Conservation (phyloP, 2,113 vertebrate genomes). For the Jacana jacana region DNA sequence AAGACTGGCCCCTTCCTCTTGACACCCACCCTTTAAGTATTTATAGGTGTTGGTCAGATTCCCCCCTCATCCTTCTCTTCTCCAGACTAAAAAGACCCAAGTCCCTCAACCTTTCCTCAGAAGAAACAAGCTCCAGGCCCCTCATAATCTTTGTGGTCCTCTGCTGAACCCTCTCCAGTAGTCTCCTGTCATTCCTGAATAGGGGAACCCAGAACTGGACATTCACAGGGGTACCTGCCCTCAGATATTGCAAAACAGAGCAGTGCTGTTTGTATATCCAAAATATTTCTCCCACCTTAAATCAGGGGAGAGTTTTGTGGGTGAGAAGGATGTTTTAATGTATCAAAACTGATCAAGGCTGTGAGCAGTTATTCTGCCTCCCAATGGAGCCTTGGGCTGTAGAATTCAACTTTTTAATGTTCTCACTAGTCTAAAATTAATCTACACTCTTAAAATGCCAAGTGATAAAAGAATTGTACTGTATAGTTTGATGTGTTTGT, state of each 20-base stretch:
- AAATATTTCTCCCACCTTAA: not conserved
- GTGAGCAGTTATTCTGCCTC: not conserved
- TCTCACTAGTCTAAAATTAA: not conserved
- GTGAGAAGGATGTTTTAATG: not conserved
- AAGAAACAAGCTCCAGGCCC: too few relatives aligned
- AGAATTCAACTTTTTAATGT: not conserved
- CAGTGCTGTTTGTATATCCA: not conserved
- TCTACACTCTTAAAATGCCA: not conserved
- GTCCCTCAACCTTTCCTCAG: too few relatives aligned
- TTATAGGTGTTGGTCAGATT: too few relatives aligned
- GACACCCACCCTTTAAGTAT: too few relatives aligned
- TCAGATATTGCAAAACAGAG: not conserved
- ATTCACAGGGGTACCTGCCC: fast-evolving
- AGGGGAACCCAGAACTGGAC: too few relatives aligned
- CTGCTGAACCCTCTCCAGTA: too few relatives aligned
- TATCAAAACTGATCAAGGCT: not conserved
- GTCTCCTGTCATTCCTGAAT: too few relatives aligned
- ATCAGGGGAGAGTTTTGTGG: not conserved
- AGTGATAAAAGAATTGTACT: not conserved
- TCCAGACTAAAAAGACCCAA: too few relatives aligned
- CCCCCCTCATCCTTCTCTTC: too few relatives aligned
- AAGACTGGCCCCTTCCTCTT: too few relatives aligned
- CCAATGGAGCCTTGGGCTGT: not conserved
- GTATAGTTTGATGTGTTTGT: not conserved
- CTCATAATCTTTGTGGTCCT: too few relatives aligned